A percentile compares a stretch with the other conserved stretches of the same genome.
These are phyloP conservation scores for Hyperoplus lanceolatus DNA, from an alignment of 2,797 vertebrate genomes.

Conservation along the genomic window DNA sequence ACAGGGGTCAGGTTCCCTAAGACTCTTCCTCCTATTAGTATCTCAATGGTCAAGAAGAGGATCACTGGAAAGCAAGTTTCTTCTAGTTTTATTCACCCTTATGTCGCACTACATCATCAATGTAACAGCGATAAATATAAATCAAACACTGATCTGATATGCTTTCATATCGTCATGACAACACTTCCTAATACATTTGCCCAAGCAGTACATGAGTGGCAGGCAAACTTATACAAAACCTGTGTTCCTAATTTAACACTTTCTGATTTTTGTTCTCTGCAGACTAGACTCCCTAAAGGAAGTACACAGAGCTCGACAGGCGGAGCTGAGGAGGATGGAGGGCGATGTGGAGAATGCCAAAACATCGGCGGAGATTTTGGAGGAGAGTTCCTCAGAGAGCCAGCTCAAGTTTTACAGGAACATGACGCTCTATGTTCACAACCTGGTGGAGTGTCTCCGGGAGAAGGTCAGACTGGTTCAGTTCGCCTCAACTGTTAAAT, in stretches of 20 bases:
- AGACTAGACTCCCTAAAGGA: slow-evolving; percentile 90
- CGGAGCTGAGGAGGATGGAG: slow-evolving; percentile 89
- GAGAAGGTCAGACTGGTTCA: slow-evolving; percentile 88
- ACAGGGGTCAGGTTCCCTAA: slow-evolving; percentile 74
- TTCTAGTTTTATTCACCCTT: not conserved
- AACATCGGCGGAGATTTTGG: slow-evolving; percentile 84
- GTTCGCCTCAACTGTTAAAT: not conserved
- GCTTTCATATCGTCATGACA: not conserved
- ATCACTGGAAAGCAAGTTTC: slow-evolving; percentile 88
- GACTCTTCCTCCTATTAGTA: slow-evolving; percentile 83
- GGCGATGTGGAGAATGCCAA: slow-evolving; percentile 86
- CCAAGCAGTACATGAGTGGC: not conserved
- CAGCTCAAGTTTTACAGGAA: slow-evolving; percentile 91
- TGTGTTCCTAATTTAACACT: not conserved
- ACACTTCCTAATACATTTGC: not conserved
- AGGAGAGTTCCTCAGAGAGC: slow-evolving; percentile 83
- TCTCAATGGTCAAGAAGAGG: slow-evolving; percentile 90
- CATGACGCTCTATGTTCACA: slow-evolving; percentile 90
- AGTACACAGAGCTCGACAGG: slow-evolving; percentile 89
- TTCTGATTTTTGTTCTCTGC: not conserved
- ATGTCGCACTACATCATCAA: not conserved
- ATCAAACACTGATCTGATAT: not conserved
- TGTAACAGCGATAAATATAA: not conserved
- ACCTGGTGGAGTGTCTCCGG: slow-evolving; percentile 92
- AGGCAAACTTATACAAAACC: not conserved